Base-by-base conservation (phyloP, 2,888 invertebrate species). In the Crepidodera aurea region DNA sequence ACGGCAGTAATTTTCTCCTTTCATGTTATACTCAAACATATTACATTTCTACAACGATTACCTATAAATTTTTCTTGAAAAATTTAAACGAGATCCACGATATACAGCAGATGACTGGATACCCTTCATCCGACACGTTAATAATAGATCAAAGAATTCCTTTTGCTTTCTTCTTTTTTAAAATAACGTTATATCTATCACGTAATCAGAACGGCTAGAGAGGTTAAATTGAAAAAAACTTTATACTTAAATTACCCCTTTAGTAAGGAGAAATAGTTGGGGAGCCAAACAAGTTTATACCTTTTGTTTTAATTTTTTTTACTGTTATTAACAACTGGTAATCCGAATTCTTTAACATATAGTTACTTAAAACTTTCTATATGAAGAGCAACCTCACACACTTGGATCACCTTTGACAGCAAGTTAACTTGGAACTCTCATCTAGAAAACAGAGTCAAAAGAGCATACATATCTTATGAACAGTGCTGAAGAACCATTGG, bases 101-200 rank as follows among this genome's bases (percentile, higher is more conserved):
- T 34, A 34, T n/a, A n/a, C 13, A 34, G 34, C n/a, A 34, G 34
- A 34, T 34, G 34, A 34, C 34, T 34, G 6, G 34, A 12, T 40
- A 40, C 18, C 40, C 40, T 18, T 10, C 40, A 40, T 18, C 18
- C 8, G 40, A 40, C 40, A 40, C 40, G 8, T 5, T 40, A 40
- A 40, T 40, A 40, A 40, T 40, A 40, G 40, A 18, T 40, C 40
- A 40, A 40, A 40, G 7, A 16, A 40, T 40, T 40, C 4, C 6
- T 34, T 22, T 12, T 34, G 1, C 12, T 34, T 34, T 34, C 12
- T 34, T 13, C 12, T 34, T 34, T 34, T 34, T 12, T n/a, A 32
- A 32, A 32, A 13, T 4, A 13, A 6, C n/a, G 12, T 34, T 13
- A 13, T n/a, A n/a, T 12, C 12, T 34, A 34, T 8, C 34, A 34